Base-by-base conservation (phyloP, 2,888 invertebrate genomes). In the Poecilus cupreus region DNA sequence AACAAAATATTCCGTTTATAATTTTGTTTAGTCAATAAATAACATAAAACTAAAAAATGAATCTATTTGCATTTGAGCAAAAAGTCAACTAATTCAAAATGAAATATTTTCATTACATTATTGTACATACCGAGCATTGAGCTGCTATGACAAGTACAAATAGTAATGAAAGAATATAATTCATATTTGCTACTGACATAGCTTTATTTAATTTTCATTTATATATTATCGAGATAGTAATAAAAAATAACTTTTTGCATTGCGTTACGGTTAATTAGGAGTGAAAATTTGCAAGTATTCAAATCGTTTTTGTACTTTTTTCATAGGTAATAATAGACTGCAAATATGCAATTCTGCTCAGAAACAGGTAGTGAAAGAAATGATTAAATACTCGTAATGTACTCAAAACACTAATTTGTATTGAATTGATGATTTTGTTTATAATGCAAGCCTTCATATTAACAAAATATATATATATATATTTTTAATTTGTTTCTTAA, bases 101-200 rank as follows among this genome's bases (percentile, higher is more conserved):
- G 6, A 64, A 26, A 64, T 70, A 39, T 43, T 18, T 16, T 43
- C 18, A 39, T 18, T 20, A 64, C n/a, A 64, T 57, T 26, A 57
- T 26, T 24, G 2, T 20, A 54, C 49, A 54, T 57, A 77, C 76
- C 76, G 57, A 2, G 39, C 20, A 16, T 20, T 18, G 18, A 1
- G 39, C 6, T 18, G 76, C 57, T 20, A 60, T n/a, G 11, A 37
- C 20, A 37, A 37, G n/a, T 39, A 60, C 1, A 54, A 39, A 10
- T 8, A 77, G n/a, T 39, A 60, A 10, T 6, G 39, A 10, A 6
- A 22, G 26, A 1, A 54, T n/a, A 20, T 8, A 43, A n/a, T 57
- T 77, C 76, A 77, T 77, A 20, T 32, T 77, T 39, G 8, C 32
- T 2, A 32, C 32, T 32, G 32, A 3, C 11, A 43, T n/a, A 43